Base-by-base conservation (phyloP, 2,888 invertebrate species). In the Caenorhabditis parvicauda region DNA sequence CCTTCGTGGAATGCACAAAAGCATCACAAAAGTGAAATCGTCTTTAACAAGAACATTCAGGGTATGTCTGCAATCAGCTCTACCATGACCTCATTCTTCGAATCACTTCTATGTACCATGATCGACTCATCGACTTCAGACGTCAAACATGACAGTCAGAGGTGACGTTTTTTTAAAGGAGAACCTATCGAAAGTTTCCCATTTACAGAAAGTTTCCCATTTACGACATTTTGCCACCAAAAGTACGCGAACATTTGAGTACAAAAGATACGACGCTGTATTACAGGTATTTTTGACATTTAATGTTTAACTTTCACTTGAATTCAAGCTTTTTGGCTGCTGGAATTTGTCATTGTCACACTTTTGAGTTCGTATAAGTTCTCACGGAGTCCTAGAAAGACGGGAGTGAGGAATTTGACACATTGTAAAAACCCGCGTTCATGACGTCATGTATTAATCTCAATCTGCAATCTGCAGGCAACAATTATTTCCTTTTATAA, bases 201-300 rank as follows among this genome's bases (percentile, higher is more conserved):
- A 3, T 17, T 71, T 75, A 27, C 50, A 75, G 75, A 35, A 71
- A 72, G 51, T 62, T 77, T 27, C 73, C 76, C 6, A 64, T 77
- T 17, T 65, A 64, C 42, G 57, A 65, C 7, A 48, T 74, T 14
- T 44, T 76, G 21, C 77, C 77, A 19, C 60, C 56, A 12, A 75
- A 76, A 48, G 70, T 71, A 41, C 59, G 67, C 44, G 64, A 70
- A n/a, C 72, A 74, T 53, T 62, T 77, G 54, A 55, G 64, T 17
- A 61, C 61, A 0, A 43, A 61, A 38, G 66, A 66, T 27, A 63
- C 65, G 5, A 69, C 65, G 7, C 53, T 60, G 19, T 66, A 59
- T 35, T 69, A 69, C 44, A 45, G 56, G 55, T 62, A 45, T 12
- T 19, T 3, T 17, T 19, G 24, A 2, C 9, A 19, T 12, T n/a